phyloP scores from a whole-genome alignment of 2,797 vertebrate species.

The Delichon dasypus region DNA sequence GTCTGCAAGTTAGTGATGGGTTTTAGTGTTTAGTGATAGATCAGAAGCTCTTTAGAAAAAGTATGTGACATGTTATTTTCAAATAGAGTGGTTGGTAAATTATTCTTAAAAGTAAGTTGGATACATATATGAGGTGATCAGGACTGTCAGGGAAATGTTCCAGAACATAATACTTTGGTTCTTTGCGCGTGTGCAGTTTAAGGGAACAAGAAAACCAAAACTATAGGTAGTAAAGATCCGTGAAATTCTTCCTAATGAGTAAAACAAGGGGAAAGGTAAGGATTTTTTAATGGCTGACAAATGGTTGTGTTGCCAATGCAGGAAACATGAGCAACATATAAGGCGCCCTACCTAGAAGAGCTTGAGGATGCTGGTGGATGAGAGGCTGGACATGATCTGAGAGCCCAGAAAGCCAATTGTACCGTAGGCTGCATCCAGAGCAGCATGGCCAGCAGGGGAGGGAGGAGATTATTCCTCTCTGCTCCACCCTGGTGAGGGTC shows the following conservation, averaged over 20 bases:
- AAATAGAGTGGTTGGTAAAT: not conserved
- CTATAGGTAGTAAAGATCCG: not conserved
- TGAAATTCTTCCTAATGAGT: not conserved
- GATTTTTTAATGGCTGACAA: not conserved
- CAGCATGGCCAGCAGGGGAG: accelerated
- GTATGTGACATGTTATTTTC: not conserved
- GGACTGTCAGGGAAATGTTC: not conserved
- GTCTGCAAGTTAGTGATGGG: not conserved
- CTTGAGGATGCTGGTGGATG: not conserved
- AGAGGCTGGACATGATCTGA: not conserved
- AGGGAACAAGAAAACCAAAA: not conserved
- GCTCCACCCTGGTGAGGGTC: not conserved
- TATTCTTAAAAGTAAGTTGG: not conserved
- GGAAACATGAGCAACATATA: not conserved
- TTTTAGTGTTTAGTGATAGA: not conserved
- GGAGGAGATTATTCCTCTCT: not conserved
- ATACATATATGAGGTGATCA: not conserved
- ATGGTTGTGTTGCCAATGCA: not conserved
- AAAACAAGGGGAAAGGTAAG: not conserved
- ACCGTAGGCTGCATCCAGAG: not conserved
- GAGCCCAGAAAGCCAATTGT: not conserved
- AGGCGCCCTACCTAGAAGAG: not conserved
- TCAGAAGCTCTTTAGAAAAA: not conserved
- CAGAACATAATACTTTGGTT: not conserved
- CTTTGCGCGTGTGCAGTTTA: not conserved